Evolutionary conservation across 2,888 invertebrate genomes (phyloP).

Genomic region (Heliconius ismenius): DNA sequence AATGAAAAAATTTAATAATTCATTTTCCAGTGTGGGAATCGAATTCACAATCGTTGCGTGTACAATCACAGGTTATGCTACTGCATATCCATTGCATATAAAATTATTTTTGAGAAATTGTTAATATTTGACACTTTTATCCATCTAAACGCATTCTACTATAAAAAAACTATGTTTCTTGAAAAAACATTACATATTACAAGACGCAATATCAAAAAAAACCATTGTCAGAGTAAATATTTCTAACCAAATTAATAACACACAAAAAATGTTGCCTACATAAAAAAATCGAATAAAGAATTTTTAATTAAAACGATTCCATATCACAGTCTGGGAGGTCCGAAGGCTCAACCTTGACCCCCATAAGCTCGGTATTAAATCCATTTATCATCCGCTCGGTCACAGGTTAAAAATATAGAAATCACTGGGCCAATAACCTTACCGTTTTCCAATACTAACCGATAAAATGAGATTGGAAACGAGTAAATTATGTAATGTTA

Average conservation of each 20-base stretch:
- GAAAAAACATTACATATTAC: not conserved
- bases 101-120: no score
- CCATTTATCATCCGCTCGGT: conserved; percentile 37
- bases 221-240: not conserved
- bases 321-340: conserved; percentile 34
- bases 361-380: conserved; percentile 25
- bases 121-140: no score
- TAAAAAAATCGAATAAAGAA: conserved; percentile 14
- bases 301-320: conserved; percentile 27
- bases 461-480: not conserved
- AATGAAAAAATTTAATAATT: no score
- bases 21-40: no score
- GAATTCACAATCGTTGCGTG: no score
- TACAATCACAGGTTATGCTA: no score
- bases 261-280: not conserved
- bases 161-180: not conserved
- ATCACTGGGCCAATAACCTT: conserved; percentile 31
- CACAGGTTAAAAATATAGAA: conserved; percentile 40
- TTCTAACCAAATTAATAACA: conserved; percentile 5
- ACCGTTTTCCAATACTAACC: conserved; percentile 9
- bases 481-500: not conserved
- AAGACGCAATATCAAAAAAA: not conserved
- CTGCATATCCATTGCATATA: no score
- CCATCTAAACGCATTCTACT: no score
- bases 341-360: conserved; percentile 33